Evolutionary conservation across 1,140 invertebrate species (phyloP).

Genomic region (Drosophila bipectinata): DNA sequence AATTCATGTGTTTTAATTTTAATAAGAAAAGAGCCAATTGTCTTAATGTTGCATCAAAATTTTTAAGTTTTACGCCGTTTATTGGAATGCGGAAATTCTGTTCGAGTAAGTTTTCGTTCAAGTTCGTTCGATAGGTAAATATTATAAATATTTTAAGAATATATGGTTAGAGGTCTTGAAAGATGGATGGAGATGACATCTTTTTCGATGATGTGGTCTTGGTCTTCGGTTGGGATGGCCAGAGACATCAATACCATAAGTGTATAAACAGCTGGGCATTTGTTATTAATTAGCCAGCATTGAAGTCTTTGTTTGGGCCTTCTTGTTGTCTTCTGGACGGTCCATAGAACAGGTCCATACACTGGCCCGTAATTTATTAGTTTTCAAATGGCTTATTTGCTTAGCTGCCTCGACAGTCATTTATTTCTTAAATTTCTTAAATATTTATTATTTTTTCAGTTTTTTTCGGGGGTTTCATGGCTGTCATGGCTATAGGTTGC

Average conservation of each 20-base stretch:
- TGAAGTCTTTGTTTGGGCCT: conserved; percentile 36
- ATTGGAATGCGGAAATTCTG: conserved; percentile 35
- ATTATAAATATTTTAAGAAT: conserved; percentile 2
- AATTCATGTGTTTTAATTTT: conserved; percentile 20
- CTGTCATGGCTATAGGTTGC: conserved; percentile 25
- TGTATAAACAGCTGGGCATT: conserved; percentile 41
- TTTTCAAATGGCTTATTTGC: conserved; percentile 70
- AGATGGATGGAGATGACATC: conserved; percentile 4
- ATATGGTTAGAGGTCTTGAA: background rate
- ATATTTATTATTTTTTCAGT: conserved; percentile 54
- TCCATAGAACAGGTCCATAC: conserved; percentile 53
- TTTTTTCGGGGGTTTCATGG: conserved; percentile 28
- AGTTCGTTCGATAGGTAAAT: conserved; percentile 22
- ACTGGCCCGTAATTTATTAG: conserved; percentile 58
- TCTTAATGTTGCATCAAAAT: conserved; percentile 35
- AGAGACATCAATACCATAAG: background rate
- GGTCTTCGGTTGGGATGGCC: background rate
- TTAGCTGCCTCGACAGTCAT: conserved; percentile 69
- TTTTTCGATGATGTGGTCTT: conserved; percentile 7
- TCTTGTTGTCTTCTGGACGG: conserved; percentile 30
- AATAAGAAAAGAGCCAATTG: conserved; percentile 1
- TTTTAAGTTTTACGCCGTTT: conserved; percentile 19
- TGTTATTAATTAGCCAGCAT: conserved; percentile 69
- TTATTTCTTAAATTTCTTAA: conserved; percentile 36
- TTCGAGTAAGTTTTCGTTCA: conserved; percentile 36